A percentile compares a stretch with the other conserved stretches of the same genome.
Conservation (phyloP, 2,113 vertebrate species). For the Elgaria multicarinata region DNA sequence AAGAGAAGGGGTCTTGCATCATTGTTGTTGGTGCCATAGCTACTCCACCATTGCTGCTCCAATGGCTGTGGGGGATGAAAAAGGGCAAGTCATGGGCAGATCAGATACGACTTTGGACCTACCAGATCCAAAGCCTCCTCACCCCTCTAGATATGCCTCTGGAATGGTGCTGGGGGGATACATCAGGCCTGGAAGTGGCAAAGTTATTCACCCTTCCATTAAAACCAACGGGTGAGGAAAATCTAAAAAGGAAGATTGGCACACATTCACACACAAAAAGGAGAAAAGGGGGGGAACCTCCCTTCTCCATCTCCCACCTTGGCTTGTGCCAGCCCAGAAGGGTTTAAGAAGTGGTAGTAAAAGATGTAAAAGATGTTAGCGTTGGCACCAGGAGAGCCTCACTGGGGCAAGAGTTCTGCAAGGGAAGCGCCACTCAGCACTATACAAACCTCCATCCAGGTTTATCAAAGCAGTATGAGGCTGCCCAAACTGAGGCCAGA, state of each 20-base stretch:
- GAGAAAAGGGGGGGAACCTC: background rate
- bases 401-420: background rate
- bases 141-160: background rate
- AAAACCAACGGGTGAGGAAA: background rate
- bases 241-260: background rate
- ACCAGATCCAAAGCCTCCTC: background rate
- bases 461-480: background rate
- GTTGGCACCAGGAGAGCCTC: background rate
- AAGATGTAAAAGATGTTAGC: background rate
- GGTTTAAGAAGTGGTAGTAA: too few species aligned
- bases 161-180: background rate
- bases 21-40: too few species aligned
- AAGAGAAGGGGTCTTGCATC: too few species aligned
- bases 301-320: too few species aligned
- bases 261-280: background rate
- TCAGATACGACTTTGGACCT: background rate
- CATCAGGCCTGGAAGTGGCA: too few species aligned
- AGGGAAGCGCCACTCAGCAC: background rate
- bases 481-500: background rate
- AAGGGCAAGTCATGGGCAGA: background rate
- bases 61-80: too few species aligned
- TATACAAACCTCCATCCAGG: background rate
- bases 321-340: too few species aligned
- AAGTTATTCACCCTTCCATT: background rate
- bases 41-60: too few species aligned